Base-by-base conservation (phyloP, 2,888 invertebrate genomes). In the Athripsodes cinereus region DNA sequence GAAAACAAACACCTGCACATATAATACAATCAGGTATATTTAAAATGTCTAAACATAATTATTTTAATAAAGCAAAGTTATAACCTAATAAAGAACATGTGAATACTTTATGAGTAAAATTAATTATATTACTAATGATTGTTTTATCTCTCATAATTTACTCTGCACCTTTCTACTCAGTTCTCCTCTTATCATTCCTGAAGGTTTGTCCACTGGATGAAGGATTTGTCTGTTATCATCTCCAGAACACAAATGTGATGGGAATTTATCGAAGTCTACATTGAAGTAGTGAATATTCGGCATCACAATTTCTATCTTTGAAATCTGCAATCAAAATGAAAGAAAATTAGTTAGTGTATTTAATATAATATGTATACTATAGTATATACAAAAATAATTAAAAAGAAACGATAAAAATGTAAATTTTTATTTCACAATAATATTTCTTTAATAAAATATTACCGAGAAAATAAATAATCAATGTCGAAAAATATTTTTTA, bases 211-310 rank as follows among this genome's bases (percentile, higher is more conserved):
- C n/a, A 84, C 79, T 1, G 89, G 89, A 55, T 86, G 79, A 68
- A 87, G 88, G 40, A 90, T 88, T 66, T 87, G 85, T 1, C 72
- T 68, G 51, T 87, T 85, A 57, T 77, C 77, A 21, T 84, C 82
- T 0, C 82, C 81, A 19, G 83, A 82, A 13, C 82, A 81, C 16
- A 87, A 76, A 52, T 81, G 76, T 1, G 78, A 76, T 21, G 87
- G 84, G 72, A 90, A 90, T 66, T 86, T 87, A 6, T 85, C 83
- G 67, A 88, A 81, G 69, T 91, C 89, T 47, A 90, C 82, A 65
- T 82, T 83, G 66, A 87, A 82, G 69, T 90, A 90, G 69, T 91
- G 90, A 66, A 88, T 89, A 72, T 91, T 91, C 1, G 91, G 90
- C 85, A 90, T 86, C 60, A 81, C 80, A 84, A 90, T 88, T 65